Conservation (phyloP, 2,797 vertebrate genomes). For the Diplodus puntazzo region DNA sequence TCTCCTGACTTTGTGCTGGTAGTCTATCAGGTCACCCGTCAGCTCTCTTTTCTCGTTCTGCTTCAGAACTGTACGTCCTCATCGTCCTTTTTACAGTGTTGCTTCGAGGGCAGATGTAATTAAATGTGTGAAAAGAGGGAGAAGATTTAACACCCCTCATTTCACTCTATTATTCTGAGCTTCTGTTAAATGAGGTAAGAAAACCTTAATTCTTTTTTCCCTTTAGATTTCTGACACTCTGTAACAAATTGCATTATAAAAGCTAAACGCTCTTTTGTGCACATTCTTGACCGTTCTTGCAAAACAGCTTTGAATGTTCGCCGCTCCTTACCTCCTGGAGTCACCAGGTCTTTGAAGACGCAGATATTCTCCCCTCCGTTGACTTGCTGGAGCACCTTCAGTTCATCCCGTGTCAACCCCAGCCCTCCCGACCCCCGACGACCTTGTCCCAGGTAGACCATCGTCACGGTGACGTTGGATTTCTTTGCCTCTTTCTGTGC, state of each 20-base stretch:
- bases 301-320: background rate
- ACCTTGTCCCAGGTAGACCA: slow-evolving; percentile 85
- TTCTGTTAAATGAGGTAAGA: background rate
- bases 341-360: slow-evolving; percentile 85
- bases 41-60: slow-evolving; percentile 8
- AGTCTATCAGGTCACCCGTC: slow-evolving; percentile 30
- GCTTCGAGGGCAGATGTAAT: slow-evolving; percentile 38
- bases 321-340: slow-evolving; percentile 81
- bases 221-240: too few species aligned
- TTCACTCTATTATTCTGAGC: background rate
- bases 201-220: background rate
- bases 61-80: slow-evolving; percentile 8
- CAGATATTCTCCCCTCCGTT: slow-evolving; percentile 88
- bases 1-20: slow-evolving; percentile 18
- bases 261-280: background rate
- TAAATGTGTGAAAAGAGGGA: slow-evolving; percentile 13
- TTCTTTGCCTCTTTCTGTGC: slow-evolving; percentile 79
- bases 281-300: background rate
- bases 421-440: slow-evolving; percentile 38
- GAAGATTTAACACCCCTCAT: slow-evolving; percentile 9
- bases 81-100: slow-evolving; percentile 10
- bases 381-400: slow-evolving; percentile 87
- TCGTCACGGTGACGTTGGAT: slow-evolving; percentile 85
- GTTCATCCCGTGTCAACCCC: slow-evolving; percentile 77
- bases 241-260: too few species aligned